These are phyloP conservation scores for Torymus aiolomorphi DNA, from an alignment of 2,888 invertebrate species.

Conservation along the genomic window DNA sequence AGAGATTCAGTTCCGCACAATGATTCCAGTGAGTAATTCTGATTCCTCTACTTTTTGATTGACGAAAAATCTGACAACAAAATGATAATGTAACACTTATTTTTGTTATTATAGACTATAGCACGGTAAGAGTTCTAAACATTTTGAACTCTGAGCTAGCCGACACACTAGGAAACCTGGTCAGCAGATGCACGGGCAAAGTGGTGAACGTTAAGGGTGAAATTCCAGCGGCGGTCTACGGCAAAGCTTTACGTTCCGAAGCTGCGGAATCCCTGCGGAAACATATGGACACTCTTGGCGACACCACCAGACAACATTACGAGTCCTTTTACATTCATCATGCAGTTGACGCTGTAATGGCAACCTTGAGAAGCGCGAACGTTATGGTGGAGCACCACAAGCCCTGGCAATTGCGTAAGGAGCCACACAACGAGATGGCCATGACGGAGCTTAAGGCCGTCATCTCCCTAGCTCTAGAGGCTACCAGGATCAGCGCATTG, in stretches of 20 bases:
- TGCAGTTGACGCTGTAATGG: constrained; percentile 87
- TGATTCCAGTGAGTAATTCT: constrained; percentile 88
- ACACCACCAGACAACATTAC: constrained; percentile 83
- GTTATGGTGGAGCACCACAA: constrained; percentile 89
- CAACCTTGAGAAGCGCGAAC: constrained; percentile 87
- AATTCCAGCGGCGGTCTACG: constrained; percentile 81
- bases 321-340: constrained; percentile 87
- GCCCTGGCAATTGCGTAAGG: constrained; percentile 91
- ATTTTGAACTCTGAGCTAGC: constrained; percentile 93
- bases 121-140: constrained; percentile 84
- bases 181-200: constrained; percentile 86
- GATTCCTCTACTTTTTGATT: no score
- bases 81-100: constrained; percentile 19
- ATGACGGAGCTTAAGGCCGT: constrained; percentile 83
- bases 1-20: constrained; percentile 92
- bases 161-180: constrained; percentile 93
- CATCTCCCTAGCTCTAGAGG: constrained; percentile 90
- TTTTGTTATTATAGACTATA: constrained; percentile 84
- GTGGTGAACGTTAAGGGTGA: constrained; percentile 87
- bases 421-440: constrained; percentile 73
- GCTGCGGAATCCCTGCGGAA: constrained; percentile 78
- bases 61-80: no score
- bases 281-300: constrained; percentile 77
- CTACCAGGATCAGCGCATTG: constrained; percentile 86
- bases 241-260: constrained; percentile 74